Evolutionary conservation across 2,113 vertebrate species (phyloP).

Genomic region (Eleginops maclovinus): DNA sequence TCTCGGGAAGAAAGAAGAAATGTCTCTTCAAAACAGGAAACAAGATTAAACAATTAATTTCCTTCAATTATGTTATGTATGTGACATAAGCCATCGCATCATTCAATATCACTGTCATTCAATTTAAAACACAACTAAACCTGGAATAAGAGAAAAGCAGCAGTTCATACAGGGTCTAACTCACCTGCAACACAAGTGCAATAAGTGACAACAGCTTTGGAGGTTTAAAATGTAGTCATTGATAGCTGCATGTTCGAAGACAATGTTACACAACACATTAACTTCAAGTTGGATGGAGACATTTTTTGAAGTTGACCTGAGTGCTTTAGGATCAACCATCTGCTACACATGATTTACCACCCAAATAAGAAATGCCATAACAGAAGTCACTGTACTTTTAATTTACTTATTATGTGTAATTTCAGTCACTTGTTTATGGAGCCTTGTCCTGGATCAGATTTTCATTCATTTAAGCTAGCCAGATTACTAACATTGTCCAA

Average conservation of each 20-base stretch:
- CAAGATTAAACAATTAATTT: conserved; percentile 20
- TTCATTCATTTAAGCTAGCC: too few relatives aligned
- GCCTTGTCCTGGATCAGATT: too few relatives aligned
- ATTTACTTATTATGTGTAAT: too few relatives aligned
- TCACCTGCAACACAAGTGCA: conserved; percentile 28
- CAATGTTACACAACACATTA: conserved; percentile 8
- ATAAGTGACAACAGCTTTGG: conserved; percentile 2
- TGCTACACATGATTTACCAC: conserved; percentile 49
- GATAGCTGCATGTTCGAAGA: conserved; percentile 9
- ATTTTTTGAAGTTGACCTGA: conserved; percentile 2
- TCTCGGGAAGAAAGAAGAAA: conserved; percentile 43
- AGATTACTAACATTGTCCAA: too few relatives aligned
- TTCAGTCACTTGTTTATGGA: too few relatives aligned
- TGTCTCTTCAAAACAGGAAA: conserved; percentile 7
- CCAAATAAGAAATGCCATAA: not conserved
- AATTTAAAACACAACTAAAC: not conserved
- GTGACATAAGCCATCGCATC: not conserved
- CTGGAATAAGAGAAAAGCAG: conserved; percentile 54
- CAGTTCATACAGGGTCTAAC: conserved; percentile 58
- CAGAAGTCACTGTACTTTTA: not conserved
- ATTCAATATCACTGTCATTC: conserved; percentile 2
- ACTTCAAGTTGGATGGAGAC: not conserved
- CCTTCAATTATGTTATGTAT: conserved; percentile 27
- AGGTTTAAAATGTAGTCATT: not conserved
- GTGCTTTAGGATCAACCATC: conserved; percentile 8